phyloP scores from a whole-genome alignment of 2,113 vertebrate species.

The Paracanthobrama guichenoti region DNA sequence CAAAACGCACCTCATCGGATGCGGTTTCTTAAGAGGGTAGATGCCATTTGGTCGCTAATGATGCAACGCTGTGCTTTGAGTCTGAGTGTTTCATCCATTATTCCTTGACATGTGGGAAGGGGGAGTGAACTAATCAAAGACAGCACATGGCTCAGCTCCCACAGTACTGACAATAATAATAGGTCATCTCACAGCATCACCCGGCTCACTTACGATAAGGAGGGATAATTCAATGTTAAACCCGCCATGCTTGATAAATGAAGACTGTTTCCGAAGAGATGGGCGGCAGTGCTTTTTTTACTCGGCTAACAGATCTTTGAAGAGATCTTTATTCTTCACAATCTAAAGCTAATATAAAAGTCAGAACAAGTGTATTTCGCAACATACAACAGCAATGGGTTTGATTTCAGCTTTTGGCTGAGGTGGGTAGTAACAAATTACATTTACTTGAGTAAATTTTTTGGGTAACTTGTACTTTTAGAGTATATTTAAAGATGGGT shows the following conservation, averaged over 20 bases:
- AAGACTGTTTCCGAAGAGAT: constrained; percentile 47
- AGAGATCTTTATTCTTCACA: not conserved
- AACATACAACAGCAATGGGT: not conserved
- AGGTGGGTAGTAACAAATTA: too few species aligned
- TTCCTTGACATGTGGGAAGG: constrained; percentile 23
- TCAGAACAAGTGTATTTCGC: not conserved
- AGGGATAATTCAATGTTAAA: constrained; percentile 41
- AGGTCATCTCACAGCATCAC: constrained; percentile 37
- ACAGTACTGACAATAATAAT: constrained; percentile 50
- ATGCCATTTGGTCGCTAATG: constrained; percentile 1
- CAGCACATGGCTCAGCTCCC: constrained; percentile 4
- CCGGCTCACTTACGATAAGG: constrained; percentile 42
- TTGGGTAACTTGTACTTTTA: too few species aligned
- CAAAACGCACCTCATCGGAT: not conserved
- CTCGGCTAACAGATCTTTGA: not conserved
- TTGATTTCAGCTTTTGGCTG: too few species aligned
- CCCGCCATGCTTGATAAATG: constrained; percentile 31
- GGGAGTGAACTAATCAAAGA: constrained; percentile 22
- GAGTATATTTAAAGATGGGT: too few species aligned
- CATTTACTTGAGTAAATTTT: too few species aligned
- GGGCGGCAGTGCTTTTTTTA: constrained; percentile 23
- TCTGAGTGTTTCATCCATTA: constrained; percentile 24
- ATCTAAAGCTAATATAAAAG: not conserved
- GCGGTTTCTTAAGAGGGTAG: not conserved
- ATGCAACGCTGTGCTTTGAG: constrained; percentile 21